Evolutionary conservation across 1,140 invertebrate genomes (phyloP), one percentile per base, ranked within the genome.

Genomic region (Drosophila teissieri): DNA sequence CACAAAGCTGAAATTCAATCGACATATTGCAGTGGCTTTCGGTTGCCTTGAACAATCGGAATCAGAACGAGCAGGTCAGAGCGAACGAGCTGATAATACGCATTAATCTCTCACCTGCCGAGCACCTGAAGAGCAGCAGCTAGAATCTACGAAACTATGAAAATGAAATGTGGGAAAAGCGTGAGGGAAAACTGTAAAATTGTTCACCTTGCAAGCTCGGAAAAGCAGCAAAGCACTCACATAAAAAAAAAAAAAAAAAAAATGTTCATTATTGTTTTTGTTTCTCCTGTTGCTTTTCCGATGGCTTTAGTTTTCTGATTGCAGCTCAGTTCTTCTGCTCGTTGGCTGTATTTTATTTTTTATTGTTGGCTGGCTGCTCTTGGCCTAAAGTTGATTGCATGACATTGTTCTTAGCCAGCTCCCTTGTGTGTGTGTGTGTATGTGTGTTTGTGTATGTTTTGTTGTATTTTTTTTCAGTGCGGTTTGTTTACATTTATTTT

Each of bases 341-440:
- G 44, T 65, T 36, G 42, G 61, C 39, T 69, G 44, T 44, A 40
- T 63, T 55, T 78, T 72, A 68, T 83, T 63, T 63, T 55, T 78
- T 72, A 68, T 83, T 63, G 62, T 79, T 82, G 79, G 40, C 55
- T 79, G 63, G 70, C 49, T 79, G 80, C 80, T 84, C 80, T 84
- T 84, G 80, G 80, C 75, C 80, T 72, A 84, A 83, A 83, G 80
- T 83, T 83, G 80, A 83, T 83, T 83, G 80, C 80, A 83, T 83
- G 80, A 83, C 80, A 83, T 83, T 84, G 80, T 83, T 83, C 80
- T 84, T 83, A 83, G 78, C 69, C 58, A 62, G 65, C 34, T 70
- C 31, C 45, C 54, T 31, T n/a, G 51, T 70, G 64, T 49, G 52
- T 24, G 17, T 57, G 22, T 17, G 51, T 42, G 3, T 48, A 4